Base-by-base conservation (phyloP, 2,113 vertebrate species). In the Gasterosteus nipponicus region DNA sequence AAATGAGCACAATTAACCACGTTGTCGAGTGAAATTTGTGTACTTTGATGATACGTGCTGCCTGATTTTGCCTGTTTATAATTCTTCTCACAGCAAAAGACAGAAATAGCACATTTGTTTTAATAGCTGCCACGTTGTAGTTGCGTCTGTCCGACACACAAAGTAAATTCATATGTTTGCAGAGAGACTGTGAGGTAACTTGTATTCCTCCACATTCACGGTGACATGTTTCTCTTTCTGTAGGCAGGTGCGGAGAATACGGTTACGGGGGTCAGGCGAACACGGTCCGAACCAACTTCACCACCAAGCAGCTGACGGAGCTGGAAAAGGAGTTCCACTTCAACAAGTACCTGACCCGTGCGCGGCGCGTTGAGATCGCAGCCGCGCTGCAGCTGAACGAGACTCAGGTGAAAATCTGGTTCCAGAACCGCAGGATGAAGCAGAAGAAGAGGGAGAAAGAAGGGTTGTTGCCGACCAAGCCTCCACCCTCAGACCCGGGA, bases 361-460 rank as follows among this genome's bases (percentile, higher is more conserved):
- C 98, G 11, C 94, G 98, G 70, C 91, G 98, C 19, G 97, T 99
- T 35, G 98, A 99, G 87, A 99, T 99, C 22, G 98, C 98, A 0
- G 98, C 98, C 2, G 96, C 97, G 2, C 93, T 99, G 51, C 97
- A 98, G 78, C 94, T 99, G 66, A 99, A 99, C 69, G 98, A 99
- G 93, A 99, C 98, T 83, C 98, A 99, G 90, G 98, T 99, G 84
- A 99, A 99, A 89, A 99, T 99, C 47, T 99, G 98, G 98, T 99
- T 99, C 91, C 98, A 99, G 93, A 99, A 99, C 83, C 95, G 98
- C 29, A 93, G 98, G 53, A 99, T 99, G 98, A 99, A 99, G 90
- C 98, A 99, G 74, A 99, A 99, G 94, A 99, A 99, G 82, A 91
- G 98, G 0, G 98, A 99, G 86, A 99, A 99, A 85, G 98, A 99